Base-by-base conservation (phyloP, 1,140 invertebrate species). In the Dolichoris vasculosae region DNA sequence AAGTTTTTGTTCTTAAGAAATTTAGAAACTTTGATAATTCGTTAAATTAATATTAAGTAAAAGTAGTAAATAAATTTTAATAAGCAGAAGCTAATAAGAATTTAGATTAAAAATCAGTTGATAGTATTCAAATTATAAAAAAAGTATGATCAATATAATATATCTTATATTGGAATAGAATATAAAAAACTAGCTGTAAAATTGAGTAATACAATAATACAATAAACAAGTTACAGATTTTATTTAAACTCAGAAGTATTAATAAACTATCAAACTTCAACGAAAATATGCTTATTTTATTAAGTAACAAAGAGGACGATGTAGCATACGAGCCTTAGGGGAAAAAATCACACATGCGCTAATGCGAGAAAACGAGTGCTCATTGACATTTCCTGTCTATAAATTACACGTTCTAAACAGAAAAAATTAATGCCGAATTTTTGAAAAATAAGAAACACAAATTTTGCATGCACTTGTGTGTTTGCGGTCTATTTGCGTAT, bases 221-320 rank as follows among this genome's bases (percentile, higher is more conserved):
- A 83, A 71, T 86, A 69, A 63, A 82, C 55, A 82, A n/a, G 17
- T 63, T 82, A 64, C 26, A 13, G 78, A 81, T 73, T 76, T 82
- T 59, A 75, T 80, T 86, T 59, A 73, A 78, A 59, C n/a, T 38
- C 64, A 51, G 51, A 82, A 43, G 46, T 51, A 86, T 80, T 86
- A 86, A 82, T 40, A 86, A 77, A 32, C 35, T 86, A 82, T 86
- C 80, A 86, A 86, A 86, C 84, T 82, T 86, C 8, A 86, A 86
- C 84, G 73, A 86, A 83, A 86, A 82, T 83, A 83, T 86, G 73
- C 84, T 83, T 83, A 86, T 73, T 71, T 86, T 79, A 86, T 83
- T 86, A 86, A 80, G 85, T 86, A 86, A 86, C 85, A 86, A 80
- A 86, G 46, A 35, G 35, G 75, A 79, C 35, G 26, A 82, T 32